Conservation (phyloP, 2,113 vertebrate genomes). For the Syngnathoides biaculeatus region DNA sequence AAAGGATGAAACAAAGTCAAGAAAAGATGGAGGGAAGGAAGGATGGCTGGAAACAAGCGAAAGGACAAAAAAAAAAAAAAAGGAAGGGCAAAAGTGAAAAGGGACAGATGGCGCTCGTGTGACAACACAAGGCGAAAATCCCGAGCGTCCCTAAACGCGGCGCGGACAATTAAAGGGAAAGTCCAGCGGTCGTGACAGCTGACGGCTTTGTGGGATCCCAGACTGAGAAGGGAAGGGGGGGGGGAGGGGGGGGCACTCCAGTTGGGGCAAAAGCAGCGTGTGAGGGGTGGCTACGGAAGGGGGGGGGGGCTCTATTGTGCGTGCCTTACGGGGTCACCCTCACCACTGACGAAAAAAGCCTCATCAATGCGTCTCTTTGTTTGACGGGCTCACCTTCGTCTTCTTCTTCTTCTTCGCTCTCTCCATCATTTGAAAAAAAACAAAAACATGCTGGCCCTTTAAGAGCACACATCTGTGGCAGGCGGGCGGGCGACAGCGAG, state of each 20-base stretch:
- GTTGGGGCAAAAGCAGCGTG: conserved; percentile 53
- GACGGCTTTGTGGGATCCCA: conserved; percentile 57
- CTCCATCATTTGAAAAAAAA: conserved; percentile 20
- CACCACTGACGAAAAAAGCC: neutral
- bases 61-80: too few species aligned
- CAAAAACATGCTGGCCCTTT: conserved; percentile 46
- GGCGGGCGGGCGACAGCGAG: neutral
- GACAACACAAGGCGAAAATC: conserved; percentile 1
- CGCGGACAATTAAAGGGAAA: conserved; percentile 62
- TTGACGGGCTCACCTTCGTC: conserved; percentile 54
- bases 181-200: conserved; percentile 58
- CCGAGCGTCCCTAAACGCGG: conserved; percentile 2
- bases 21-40: too few species aligned
- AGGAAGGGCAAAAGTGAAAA: too few species aligned
- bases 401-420: conserved; percentile 37
- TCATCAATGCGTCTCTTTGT: conserved; percentile 60
- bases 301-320: conserved; percentile 61
- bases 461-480: conserved; percentile 33
- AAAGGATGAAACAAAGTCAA: neutral
- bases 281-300: conserved; percentile 55
- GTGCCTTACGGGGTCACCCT: neutral
- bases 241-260: neutral
- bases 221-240: neutral
- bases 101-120: neutral
- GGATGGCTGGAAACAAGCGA: too few species aligned